Percentiles rank a stretch among this genome's conserved stretches.
Evolutionary conservation across 2,797 vertebrate species (phyloP).

Genomic region (Syngnathus rostellatus): DNA sequence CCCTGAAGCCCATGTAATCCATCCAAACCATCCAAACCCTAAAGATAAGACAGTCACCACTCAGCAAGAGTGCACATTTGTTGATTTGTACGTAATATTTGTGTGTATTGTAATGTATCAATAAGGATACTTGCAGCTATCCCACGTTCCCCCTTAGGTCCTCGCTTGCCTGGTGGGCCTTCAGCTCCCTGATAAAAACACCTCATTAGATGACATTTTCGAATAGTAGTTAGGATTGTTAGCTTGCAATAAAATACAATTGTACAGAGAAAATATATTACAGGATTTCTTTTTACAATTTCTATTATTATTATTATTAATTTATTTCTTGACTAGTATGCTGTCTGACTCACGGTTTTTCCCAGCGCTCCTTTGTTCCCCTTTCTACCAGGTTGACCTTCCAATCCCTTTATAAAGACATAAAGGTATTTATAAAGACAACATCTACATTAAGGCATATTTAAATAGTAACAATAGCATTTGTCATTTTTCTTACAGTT

Average conservation of each 20-base stretch:
- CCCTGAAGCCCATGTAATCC: constrained; percentile 72
- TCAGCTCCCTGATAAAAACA: constrained; percentile 51
- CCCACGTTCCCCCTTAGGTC: constrained; percentile 55
- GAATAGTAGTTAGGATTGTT: background rate
- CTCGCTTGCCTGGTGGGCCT: constrained; percentile 50
- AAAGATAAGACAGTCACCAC: constrained; percentile 10
- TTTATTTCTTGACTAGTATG: background rate
- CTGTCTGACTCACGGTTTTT: constrained; percentile 52
- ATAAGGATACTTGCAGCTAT: constrained; percentile 57
- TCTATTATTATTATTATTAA: background rate
- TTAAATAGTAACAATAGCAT: background rate
- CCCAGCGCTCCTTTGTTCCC: constrained; percentile 60
- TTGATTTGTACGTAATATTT: background rate
- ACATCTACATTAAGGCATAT: background rate
- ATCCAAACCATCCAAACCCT: constrained; percentile 65
- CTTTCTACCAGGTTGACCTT: constrained; percentile 36
- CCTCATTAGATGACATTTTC: background rate
- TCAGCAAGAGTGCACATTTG: background rate
- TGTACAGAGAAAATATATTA: too few relatives aligned
- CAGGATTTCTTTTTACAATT: background rate
- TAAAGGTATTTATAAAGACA: constrained; percentile 26
- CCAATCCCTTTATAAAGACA: constrained; percentile 47
- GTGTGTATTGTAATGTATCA: background rate
- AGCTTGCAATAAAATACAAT: too few relatives aligned
- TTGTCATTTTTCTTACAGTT: constrained; percentile 42